A percentile compares a stretch with the other conserved stretches of the same genome.
phyloP scores from a whole-genome alignment of 2,888 invertebrate genomes.

The Aricia artaxerxes region DNA sequence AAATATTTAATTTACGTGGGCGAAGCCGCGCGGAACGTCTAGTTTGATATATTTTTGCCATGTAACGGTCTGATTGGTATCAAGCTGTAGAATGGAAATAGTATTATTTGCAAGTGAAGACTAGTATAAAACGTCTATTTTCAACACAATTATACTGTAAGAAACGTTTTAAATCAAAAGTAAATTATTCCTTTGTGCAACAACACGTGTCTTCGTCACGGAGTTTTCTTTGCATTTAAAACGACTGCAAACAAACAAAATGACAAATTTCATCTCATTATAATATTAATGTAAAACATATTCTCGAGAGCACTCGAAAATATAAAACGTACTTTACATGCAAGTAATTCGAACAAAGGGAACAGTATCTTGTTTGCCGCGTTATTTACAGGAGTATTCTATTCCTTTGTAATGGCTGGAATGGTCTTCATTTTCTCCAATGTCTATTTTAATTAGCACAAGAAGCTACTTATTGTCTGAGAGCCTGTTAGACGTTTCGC shows the following conservation, averaged over 20 bases:
- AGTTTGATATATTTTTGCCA: neutral
- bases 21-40: too few relatives aligned
- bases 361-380: slow-evolving; percentile 60
- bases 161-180: slow-evolving; percentile 10
- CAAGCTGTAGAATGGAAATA: neutral
- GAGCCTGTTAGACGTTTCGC: slow-evolving; percentile 39
- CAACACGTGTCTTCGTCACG: slow-evolving; percentile 11
- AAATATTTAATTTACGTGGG: too few relatives aligned
- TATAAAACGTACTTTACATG: slow-evolving; percentile 39
- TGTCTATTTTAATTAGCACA: slow-evolving; percentile 72
- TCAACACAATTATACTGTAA: neutral
- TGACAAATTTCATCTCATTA: slow-evolving; percentile 23
- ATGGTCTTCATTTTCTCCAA: slow-evolving; percentile 48
- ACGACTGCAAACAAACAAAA: slow-evolving; percentile 2
- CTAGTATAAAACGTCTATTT: neutral
- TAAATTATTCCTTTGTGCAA: slow-evolving; percentile 12
- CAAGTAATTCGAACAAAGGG: slow-evolving; percentile 47
- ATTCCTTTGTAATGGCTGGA: slow-evolving; percentile 50
- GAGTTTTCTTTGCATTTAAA: slow-evolving; percentile 1
- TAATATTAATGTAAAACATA: slow-evolving; percentile 20
- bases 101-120: neutral
- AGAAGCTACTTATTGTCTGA: slow-evolving; percentile 64
- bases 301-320: slow-evolving; percentile 22
- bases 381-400: slow-evolving; percentile 60
- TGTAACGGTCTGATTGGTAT: neutral